Evolutionary conservation across 92 coral and sea anemone species (phyloP), one percentile per base, ranked within the genome.

Genomic region (Montipora capitata): DNA sequence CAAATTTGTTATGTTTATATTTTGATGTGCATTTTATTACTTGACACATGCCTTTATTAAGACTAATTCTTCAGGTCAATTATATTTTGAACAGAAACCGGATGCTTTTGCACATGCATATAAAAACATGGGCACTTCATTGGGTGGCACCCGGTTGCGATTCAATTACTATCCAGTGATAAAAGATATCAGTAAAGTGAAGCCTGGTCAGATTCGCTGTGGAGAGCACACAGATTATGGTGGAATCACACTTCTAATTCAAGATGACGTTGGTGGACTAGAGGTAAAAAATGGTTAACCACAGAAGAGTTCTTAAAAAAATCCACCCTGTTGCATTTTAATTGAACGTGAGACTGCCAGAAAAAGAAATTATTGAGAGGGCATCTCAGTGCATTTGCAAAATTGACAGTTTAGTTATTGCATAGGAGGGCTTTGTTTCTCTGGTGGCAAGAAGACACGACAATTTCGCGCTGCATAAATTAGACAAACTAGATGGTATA

Each of bases 171-270:
- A 95, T 58, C 98, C 98, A 52, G 74, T 76, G 40, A 41, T 95
- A 78, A 45, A 74, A 12, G 91, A 80, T 40, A 20, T 82, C 51
- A 70, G 75, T 39, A 52, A 83, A 40, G 75, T 94, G 45, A 94
- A 94, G 73, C 94, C 90, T 16, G 85, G 88, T 5, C 97, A 94
- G 86, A 66, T 94, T 11, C 97, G 97, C 68, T 94, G 97, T 83
- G 95, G 95, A 15, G 97, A 94, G 41, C 97, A 94, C 76, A 94
- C 95, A 27, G 97, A 94, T 84, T 94, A 94, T 89, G 97, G 97
- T 13, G 97, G 81, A 18, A 81, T 94, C 13, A 88, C 97, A 3
- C 81, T 94, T 12, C 88, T 94, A 56, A 92, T 92, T 76, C 97
- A 94, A 78, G 97, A 94, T 80, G 88, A 85, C 20, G 74, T 88